These are phyloP conservation scores for Cephus nigrinus DNA, from an alignment of 2,888 invertebrate species.

Conservation along the genomic window DNA sequence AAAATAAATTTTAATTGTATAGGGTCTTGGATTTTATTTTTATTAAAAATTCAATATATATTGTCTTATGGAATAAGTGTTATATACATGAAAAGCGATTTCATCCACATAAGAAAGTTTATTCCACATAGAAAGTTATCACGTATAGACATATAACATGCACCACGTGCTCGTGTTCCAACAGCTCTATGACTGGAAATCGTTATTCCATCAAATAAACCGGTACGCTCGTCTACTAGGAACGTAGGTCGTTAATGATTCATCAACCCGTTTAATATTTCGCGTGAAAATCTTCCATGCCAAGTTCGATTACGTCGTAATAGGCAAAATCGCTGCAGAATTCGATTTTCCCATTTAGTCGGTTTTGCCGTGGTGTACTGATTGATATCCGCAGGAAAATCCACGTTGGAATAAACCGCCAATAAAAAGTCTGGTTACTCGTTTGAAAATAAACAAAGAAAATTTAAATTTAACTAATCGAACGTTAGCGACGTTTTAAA, in stretches of 20 bases:
- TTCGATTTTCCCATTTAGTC: background rate
- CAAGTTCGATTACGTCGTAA: slow-evolving; percentile 32
- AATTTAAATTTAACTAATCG: background rate
- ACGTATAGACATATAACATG: background rate
- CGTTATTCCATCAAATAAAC: slow-evolving; percentile 55
- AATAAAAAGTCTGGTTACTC: background rate
- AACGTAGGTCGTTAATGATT: slow-evolving; percentile 43
- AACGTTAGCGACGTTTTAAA: background rate
- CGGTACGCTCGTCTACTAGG: slow-evolving; percentile 30
- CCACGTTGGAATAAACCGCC: too few relatives aligned
- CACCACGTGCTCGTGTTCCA: slow-evolving; percentile 40
- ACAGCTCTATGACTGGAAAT: slow-evolving; percentile 54
- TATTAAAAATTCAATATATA: background rate
- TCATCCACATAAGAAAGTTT: background rate
- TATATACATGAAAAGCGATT: background rate
- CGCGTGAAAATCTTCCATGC: slow-evolving; percentile 31
- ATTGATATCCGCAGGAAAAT: background rate
- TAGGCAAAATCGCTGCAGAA: background rate
- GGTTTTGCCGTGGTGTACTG: background rate
- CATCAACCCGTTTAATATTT: slow-evolving; percentile 38
- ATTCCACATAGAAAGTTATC: background rate
- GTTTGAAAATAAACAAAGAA: background rate
- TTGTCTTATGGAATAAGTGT: background rate
- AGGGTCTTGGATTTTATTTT: background rate
- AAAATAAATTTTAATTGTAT: background rate